Conservation (phyloP, 1,140 invertebrate species). For the Dolichoris vasculosae region DNA sequence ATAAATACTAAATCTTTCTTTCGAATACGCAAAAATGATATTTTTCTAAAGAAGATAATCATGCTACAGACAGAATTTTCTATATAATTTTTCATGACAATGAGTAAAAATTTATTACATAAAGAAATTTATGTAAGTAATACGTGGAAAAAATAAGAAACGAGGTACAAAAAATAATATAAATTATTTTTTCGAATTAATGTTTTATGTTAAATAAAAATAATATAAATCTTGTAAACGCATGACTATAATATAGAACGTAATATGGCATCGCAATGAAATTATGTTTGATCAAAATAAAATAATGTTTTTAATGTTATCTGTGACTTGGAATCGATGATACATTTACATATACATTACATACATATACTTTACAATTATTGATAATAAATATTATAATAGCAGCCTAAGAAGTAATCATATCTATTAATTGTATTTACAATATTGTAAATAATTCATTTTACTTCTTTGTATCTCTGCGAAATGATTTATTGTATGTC, state of each 20-base stretch:
- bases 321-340: conserved; percentile 55
- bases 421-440: conserved; percentile 46
- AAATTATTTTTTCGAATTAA: conserved; percentile 50
- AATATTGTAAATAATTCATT: conserved; percentile 39
- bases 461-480: not conserved
- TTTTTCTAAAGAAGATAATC: not conserved
- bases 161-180: conserved; percentile 50
- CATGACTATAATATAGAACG: conserved; percentile 58
- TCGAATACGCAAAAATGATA: too few species aligned
- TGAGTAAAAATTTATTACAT: conserved; percentile 55
- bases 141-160: conserved; percentile 47
- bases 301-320: conserved; percentile 62
- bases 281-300: conserved; percentile 59
- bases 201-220: conserved; percentile 54
- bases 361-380: conserved; percentile 54
- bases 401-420: conserved; percentile 47
- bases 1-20: too few species aligned
- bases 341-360: conserved; percentile 56
- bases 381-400: conserved; percentile 50
- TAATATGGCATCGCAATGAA: conserved; percentile 58
- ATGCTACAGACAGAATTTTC: conserved; percentile 47
- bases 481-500: conserved; percentile 33
- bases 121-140: conserved; percentile 54
- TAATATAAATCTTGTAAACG: conserved; percentile 55
- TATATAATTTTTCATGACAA: conserved; percentile 52